phyloP scores from a whole-genome alignment of 2,797 vertebrate genomes.

The Lepilemur septentrionalis region DNA sequence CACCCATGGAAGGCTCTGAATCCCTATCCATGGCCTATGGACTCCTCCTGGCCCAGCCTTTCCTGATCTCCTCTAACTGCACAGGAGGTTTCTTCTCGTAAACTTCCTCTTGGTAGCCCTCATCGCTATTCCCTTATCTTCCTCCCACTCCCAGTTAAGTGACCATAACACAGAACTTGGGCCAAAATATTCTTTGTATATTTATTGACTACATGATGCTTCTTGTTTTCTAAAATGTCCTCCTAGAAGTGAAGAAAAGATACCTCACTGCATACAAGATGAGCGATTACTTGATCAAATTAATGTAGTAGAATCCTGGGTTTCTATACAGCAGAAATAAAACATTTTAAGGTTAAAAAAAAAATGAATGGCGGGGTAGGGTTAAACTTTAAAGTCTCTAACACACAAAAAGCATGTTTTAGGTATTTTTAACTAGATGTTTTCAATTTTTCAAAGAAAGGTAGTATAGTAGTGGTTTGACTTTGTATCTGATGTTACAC shows the following conservation, averaged over 20 bases:
- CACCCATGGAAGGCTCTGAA: background rate
- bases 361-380: background rate
- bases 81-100: background rate
- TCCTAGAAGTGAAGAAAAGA: background rate
- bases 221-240: background rate
- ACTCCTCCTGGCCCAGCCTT: background rate
- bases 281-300: background rate
- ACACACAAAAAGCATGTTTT: background rate
- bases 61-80: background rate
- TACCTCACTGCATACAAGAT: background rate
- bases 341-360: background rate
- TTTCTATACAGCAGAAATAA: slow-evolving; percentile 22
- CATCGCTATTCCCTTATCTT: background rate
- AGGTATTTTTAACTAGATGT: background rate
- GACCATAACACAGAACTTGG: background rate
- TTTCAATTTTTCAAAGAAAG: slow-evolving; percentile 8
- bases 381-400: background rate
- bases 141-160: background rate
- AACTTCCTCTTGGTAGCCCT: background rate
- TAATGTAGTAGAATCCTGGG: background rate
- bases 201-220: background rate
- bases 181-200: background rate
- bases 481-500: background rate
- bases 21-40: background rate
- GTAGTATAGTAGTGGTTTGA: background rate